Percentiles rank a stretch among this genome's conserved stretches.
phyloP scores from a whole-genome alignment of 2,888 invertebrate genomes.

The Parasteatoda lunata region DNA sequence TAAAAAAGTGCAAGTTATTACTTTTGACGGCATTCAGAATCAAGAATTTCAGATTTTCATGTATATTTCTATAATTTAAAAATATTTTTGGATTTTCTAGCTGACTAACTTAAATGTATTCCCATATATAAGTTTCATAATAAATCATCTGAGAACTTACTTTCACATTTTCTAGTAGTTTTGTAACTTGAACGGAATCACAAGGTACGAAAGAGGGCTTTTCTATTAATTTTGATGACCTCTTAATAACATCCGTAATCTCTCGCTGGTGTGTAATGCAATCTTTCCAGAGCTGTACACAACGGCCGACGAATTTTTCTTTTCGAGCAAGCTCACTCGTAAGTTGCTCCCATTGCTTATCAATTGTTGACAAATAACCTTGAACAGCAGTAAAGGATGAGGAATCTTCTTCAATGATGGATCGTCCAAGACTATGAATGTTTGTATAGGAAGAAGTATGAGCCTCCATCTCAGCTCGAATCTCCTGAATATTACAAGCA shows the following conservation, averaged over 20 bases:
- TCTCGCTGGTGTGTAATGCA: constrained; percentile 38
- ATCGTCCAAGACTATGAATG: constrained; percentile 59
- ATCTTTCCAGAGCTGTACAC: constrained; percentile 64
- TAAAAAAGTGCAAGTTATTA: too few species aligned
- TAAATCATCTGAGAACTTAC: constrained; percentile 36
- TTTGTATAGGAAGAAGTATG: constrained; percentile 22
- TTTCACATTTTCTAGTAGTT: constrained; percentile 69
- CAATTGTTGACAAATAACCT: constrained; percentile 84
- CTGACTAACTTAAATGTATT: too few species aligned
- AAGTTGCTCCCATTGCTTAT: constrained; percentile 86
- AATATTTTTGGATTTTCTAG: too few species aligned
- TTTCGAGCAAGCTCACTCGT: constrained; percentile 46
- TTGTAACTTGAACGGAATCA: constrained; percentile 65
- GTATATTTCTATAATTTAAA: too few species aligned
- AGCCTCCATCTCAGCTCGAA: constrained; percentile 47
- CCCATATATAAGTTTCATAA: neutral
- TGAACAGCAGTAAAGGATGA: constrained; percentile 82
- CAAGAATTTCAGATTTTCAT: too few species aligned
- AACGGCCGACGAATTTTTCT: constrained; percentile 33
- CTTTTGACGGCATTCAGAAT: constrained; percentile 86
- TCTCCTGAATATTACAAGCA: constrained; percentile 16
- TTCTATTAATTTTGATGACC: constrained; percentile 35
- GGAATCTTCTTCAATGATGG: constrained; percentile 64
- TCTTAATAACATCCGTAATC: constrained; percentile 25
- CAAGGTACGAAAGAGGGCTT: constrained; percentile 33